Evolutionary conservation across 2,888 invertebrate genomes (phyloP).

Genomic region (Cheilosia vulpina): DNA sequence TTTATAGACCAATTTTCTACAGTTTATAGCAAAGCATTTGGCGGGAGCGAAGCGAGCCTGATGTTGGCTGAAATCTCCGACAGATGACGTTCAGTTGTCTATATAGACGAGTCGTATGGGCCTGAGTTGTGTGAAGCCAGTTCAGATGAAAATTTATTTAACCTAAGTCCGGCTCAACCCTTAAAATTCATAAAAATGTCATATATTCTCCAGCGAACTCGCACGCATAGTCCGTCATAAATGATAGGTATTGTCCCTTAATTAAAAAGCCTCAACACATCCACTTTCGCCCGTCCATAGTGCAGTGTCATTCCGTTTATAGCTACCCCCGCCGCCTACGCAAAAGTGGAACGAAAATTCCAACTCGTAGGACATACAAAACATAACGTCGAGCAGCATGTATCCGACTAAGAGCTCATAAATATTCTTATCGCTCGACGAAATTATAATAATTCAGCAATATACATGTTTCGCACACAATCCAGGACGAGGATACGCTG

Average conservation of each 20-base stretch:
- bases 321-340: conserved; percentile 1
- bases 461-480: conserved; percentile 62
- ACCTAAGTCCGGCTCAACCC: neutral
- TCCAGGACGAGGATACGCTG: conserved; percentile 47
- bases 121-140: too few species aligned
- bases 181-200: neutral
- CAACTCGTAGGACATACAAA: conserved; percentile 36
- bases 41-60: too few species aligned
- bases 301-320: conserved; percentile 32
- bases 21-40: too few species aligned
- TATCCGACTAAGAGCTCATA: conserved; percentile 64
- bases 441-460: conserved; percentile 71
- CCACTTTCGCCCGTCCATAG: neutral
- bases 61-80: too few species aligned
- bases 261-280: conserved; percentile 44
- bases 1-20: too few species aligned
- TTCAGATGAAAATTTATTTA: neutral
- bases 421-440: conserved; percentile 72
- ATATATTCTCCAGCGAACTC: conserved; percentile 7
- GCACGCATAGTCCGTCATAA: conserved; percentile 11
- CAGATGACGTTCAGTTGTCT: too few species aligned
- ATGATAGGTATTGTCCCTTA: conserved; percentile 44
- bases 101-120: too few species aligned
- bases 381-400: conserved; percentile 26
- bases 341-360: conserved; percentile 61